Base-by-base conservation (phyloP, 92 coral and sea anemone genomes). In the Zoanthus gigantus region DNA sequence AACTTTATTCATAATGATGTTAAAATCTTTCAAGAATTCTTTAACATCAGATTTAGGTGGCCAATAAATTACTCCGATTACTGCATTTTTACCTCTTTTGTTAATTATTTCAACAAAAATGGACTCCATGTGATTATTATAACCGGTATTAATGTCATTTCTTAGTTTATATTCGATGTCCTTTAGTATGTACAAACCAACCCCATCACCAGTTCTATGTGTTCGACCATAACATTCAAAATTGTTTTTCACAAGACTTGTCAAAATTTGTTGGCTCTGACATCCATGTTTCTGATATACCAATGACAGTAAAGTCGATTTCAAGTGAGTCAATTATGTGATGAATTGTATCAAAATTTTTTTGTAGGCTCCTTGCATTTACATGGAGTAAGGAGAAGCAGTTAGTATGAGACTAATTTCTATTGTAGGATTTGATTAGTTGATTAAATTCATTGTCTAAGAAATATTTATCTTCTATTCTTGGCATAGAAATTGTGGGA, bases 1-100 rank as follows among this genome's bases (percentile, higher is more conserved):
- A 12, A 46, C 46, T 47, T 45, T 68, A 61, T 69, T 74, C 75
- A 31, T 83, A 30, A 69, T 83, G 12, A 78, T 68, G 68, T 57
- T 71, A 30, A 57, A 74, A 83, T 83, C 77, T 83, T 83, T 83
- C 52, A 71, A 71, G 37, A 83, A 83, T 66, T 50, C 68, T 71
- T 83, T 69, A 83, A 50, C 18, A 74, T 50, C 77, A 34, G 78
- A 69, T 83, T 83, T 83, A 46, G 75, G 75, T 71, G 63, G 47
- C 52, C 44, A 65, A 76, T 83, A 83, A n/a, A 83, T 71, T 83
- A 83, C 87, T n/a, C 78, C 87, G 17, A 71, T 83, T 15, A 83
- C 68, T 72, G 54, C 23, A 48, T 71, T 83, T 83, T 71, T 68
- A 68, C 78, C 61, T 69, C 16, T 47, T 52, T 42, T 83, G 87